Evolutionary conservation across 2,797 vertebrate species (phyloP).

Genomic region (Sylvia borin): DNA sequence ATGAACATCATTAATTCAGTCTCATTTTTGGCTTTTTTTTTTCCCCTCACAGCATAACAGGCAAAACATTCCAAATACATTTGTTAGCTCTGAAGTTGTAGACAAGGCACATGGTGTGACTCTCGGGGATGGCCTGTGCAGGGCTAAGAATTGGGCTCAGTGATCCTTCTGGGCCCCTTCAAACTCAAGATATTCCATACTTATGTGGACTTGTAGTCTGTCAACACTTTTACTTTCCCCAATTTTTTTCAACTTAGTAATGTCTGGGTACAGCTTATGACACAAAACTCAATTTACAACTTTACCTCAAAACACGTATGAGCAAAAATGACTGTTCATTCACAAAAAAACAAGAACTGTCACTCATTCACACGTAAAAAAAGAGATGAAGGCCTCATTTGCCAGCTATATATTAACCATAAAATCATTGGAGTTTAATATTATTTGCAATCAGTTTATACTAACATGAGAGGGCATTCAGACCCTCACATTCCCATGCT

Average conservation of each 20-base stretch:
- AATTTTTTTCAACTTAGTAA: background rate
- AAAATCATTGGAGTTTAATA: background rate
- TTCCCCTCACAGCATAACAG: background rate
- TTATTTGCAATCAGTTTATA: background rate
- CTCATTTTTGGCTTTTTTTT: background rate
- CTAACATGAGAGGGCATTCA: background rate
- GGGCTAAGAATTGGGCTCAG: background rate
- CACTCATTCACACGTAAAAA: background rate
- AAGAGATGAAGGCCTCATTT: background rate
- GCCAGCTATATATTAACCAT: background rate
- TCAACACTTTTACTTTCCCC: background rate
- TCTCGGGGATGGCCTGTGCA: background rate
- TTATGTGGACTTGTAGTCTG: background rate
- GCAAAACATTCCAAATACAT: background rate
- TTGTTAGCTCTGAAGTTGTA: background rate
- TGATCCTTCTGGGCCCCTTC: background rate
- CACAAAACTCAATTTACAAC: background rate
- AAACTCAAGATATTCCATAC: background rate
- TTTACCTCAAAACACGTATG: background rate
- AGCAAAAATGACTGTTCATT: background rate
- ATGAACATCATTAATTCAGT: background rate
- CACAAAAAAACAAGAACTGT: background rate
- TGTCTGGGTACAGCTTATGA: background rate
- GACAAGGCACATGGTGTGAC: accelerated
- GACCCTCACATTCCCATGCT: accelerated